Base-by-base conservation (phyloP, 2,113 vertebrate genomes). In the Oryzias javanicus region DNA sequence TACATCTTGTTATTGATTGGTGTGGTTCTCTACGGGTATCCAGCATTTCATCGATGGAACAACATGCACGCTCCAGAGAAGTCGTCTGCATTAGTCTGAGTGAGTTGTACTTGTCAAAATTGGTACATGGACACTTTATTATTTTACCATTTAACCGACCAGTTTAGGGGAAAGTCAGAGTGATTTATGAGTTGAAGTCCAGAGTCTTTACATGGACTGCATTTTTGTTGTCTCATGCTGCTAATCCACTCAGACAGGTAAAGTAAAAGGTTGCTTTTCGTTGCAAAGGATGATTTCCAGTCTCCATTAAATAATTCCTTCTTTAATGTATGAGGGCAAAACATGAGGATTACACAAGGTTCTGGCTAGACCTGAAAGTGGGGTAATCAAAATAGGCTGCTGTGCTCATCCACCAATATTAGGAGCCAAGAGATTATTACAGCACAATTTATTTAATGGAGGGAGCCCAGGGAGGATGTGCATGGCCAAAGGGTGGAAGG, bases 401-500 rank as follows among this genome's bases (percentile, higher is more conserved):
- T 57, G 72, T 81, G 76, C 81, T 86, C 84, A 83, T 88, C 85
- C 82, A 87, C 65, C 62, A 85, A 86, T 90, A 89, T 91, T 81
- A 89, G 79, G 73, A 85, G 86, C 78, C 79, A 88, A 86, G 81
- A 91, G 90, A 92, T 92, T 92, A 92, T 91, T 89, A 89, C 80
- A 78, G 77, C 73, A 86, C 90, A 92, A 92, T 91, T 92, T 90
- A 90, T 91, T 91, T 92, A 92, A 92, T 92, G 91, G 90, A 90
- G 86, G 76, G 70, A 86, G 78, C 82, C 87, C 76, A 70, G 72
- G 81, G 75, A 78, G 77, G 78, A 75, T 76, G 80, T 76, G 66
- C 72, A 62, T 77, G 74, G 74, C 46, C 22, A 46, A 60, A 63
- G 75, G 82, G 85, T 74, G 76, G 83, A 81, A 67, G 74, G 83